phyloP scores from a whole-genome alignment of 53 echinoderm and acorn worm species.

The Luidia sarsii region DNA sequence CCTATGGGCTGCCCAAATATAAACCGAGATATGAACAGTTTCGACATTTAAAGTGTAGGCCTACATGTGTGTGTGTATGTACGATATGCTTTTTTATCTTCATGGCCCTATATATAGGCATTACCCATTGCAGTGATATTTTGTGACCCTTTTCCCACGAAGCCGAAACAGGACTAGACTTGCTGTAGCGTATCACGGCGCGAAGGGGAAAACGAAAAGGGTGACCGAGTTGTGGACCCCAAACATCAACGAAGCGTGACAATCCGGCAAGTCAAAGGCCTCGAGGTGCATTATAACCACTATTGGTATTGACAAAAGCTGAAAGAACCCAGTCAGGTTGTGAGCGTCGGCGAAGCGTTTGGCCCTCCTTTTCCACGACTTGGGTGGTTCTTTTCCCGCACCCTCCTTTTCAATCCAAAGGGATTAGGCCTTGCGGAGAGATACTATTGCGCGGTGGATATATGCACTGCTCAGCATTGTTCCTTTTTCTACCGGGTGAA shows the following conservation, averaged over 20 bases:
- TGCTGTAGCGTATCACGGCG: neutral
- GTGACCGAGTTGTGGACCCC: no score
- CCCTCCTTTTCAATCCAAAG: neutral
- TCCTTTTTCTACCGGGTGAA: neutral
- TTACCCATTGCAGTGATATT: no score
- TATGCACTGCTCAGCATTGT: conserved; percentile 21
- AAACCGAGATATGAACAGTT: no score
- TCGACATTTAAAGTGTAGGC: no score
- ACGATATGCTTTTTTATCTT: no score
- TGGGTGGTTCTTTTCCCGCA: conserved; percentile 13
- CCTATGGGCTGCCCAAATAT: no score
- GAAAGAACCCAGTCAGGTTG: neutral
- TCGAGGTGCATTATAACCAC: conserved; percentile 1
- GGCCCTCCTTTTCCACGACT: neutral
- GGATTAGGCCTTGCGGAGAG: neutral
- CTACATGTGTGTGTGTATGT: no score
- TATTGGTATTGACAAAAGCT: conserved; percentile 14
- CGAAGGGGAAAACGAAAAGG: neutral
- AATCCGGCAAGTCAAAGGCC: conserved; percentile 26
- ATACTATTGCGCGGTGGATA: neutral
- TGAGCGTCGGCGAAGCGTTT: neutral
- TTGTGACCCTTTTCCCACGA: no score
- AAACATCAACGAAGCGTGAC: no score
- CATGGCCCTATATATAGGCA: no score
- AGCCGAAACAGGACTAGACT: conserved; percentile 40